phyloP scores from a whole-genome alignment of 2,888 invertebrate genomes.

The Mythimna lalbum region DNA sequence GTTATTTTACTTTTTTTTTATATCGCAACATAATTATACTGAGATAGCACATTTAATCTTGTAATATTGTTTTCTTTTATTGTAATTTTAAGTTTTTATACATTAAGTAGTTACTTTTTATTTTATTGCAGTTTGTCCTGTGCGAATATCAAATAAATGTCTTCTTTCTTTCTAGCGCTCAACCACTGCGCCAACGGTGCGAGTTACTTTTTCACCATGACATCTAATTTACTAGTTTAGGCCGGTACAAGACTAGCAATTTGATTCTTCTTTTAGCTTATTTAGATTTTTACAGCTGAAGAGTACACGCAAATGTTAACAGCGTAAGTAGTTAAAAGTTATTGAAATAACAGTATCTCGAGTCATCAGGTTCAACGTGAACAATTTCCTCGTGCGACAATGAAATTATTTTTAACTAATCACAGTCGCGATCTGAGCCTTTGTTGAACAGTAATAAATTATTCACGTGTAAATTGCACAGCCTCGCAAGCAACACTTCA shows the following conservation, averaged over 20 bases:
- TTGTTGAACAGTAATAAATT: constrained; percentile 19
- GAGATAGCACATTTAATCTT: too few relatives aligned
- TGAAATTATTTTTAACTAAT: constrained; percentile 36
- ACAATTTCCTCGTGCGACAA: constrained; percentile 3
- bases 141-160: too few relatives aligned
- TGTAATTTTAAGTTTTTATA: too few relatives aligned
- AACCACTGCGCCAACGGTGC: too few relatives aligned
- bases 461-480: neutral
- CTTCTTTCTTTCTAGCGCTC: too few relatives aligned
- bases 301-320: neutral
- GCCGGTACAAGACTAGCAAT: neutral
- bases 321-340: neutral
- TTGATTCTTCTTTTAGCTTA: neutral
- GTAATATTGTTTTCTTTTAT: too few relatives aligned
- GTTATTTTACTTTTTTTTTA: too few relatives aligned
- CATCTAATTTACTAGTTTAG: neutral
- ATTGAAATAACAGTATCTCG: constrained; percentile 28
- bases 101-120: too few relatives aligned
- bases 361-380: constrained; percentile 19
- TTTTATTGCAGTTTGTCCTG: too few relatives aligned
- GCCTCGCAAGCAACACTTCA: neutral
- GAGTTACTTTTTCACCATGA: too few relatives aligned
- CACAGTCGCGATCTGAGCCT: constrained; percentile 22
- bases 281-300: neutral
- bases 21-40: too few relatives aligned